Evolutionary conservation across 1,140 invertebrate genomes (phyloP).

Genomic region (Panagrolaimus sp.): DNA sequence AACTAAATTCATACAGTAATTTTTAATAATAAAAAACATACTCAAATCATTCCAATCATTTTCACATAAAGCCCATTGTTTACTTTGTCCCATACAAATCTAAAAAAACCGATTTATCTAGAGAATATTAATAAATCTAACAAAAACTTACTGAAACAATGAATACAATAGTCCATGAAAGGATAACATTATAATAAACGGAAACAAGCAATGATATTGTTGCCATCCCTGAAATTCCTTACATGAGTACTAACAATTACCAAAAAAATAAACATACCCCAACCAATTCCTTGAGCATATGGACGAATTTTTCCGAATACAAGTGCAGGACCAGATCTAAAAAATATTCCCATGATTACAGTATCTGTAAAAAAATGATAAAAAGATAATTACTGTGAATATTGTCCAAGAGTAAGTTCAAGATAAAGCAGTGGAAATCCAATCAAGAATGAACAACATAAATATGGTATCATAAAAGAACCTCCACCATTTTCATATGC

Average conservation of each 20-base stretch:
- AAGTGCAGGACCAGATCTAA: background rate
- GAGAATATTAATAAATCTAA: slow-evolving; percentile 28
- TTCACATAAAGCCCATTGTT: slow-evolving; percentile 34
- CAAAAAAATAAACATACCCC: slow-evolving; percentile 38
- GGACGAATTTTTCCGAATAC: background rate
- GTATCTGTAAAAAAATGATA: too few species aligned
- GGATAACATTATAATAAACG: slow-evolving; percentile 21
- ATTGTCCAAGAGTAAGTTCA: slow-evolving; percentile 23
- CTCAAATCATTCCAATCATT: slow-evolving; percentile 41
- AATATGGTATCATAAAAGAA: slow-evolving; percentile 29
- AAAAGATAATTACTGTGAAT: slow-evolving; percentile 8
- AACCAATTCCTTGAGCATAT: slow-evolving; percentile 34
- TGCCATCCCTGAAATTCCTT: background rate
- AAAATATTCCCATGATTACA: background rate
- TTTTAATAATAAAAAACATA: background rate
- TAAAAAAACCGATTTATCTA: slow-evolving; percentile 37
- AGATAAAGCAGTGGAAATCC: slow-evolving; percentile 25
- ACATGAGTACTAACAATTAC: slow-evolving; percentile 41
- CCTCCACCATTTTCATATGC: slow-evolving; percentile 20
- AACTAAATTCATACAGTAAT: background rate
- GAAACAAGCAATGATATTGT: background rate
- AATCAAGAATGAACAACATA: slow-evolving; percentile 24
- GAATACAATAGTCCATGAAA: slow-evolving; percentile 29
- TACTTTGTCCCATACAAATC: slow-evolving; percentile 32
- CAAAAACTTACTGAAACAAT: background rate